phyloP scores from a whole-genome alignment of 1,140 invertebrate genomes.

The Dendroctonus ponderosae region DNA sequence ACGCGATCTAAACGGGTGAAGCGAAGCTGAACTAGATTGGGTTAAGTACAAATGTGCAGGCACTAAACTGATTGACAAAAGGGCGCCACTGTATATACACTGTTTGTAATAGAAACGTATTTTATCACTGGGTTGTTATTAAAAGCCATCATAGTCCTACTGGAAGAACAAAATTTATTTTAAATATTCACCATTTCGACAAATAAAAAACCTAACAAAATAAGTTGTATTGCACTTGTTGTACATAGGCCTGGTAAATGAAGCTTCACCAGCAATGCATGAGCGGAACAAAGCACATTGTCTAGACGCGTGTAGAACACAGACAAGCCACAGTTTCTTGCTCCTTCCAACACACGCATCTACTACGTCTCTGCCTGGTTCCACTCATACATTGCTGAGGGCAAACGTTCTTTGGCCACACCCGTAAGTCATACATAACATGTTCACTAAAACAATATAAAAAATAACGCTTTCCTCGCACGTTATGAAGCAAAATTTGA shows the following conservation, averaged over 20 bases:
- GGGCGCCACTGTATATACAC: neutral
- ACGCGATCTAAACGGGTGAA: constrained; percentile 48
- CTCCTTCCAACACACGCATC: too few relatives aligned
- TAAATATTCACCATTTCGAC: constrained; percentile 21
- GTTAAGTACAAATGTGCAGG: neutral
- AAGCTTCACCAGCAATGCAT: constrained; percentile 18
- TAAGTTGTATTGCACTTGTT: constrained; percentile 29
- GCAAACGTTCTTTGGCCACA: neutral
- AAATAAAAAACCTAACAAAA: constrained; percentile 27
- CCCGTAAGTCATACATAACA: neutral
- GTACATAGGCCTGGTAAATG: constrained; percentile 3
- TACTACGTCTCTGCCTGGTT: too few relatives aligned
- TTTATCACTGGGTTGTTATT: neutral
- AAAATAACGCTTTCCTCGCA: neutral
- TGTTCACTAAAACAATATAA: neutral
- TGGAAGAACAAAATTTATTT: constrained; percentile 30
- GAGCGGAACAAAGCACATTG: constrained; percentile 13
- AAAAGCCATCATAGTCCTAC: constrained; percentile 36
- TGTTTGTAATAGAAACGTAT: neutral
- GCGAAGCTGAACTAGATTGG: constrained; percentile 14
- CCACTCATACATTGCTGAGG: too few relatives aligned
- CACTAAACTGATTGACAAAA: neutral
- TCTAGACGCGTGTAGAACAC: neutral
- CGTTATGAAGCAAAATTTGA: neutral
- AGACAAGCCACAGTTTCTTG: neutral